A percentile compares a stretch with the other conserved stretches of the same genome.
Conservation (phyloP, 2,888 invertebrate genomes). For the Spisula subtruncata region DNA sequence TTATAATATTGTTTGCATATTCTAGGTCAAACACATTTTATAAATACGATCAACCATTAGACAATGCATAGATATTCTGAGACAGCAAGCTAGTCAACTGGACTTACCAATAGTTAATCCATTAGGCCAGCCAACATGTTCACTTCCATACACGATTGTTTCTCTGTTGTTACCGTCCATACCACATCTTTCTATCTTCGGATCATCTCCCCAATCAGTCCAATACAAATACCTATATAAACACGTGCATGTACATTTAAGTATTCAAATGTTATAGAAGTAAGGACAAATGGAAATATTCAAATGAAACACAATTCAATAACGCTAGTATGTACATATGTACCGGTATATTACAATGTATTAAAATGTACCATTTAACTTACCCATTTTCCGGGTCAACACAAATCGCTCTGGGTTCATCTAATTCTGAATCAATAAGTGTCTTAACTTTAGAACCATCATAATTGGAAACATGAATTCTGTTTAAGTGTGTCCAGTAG, state of each 20-base stretch:
- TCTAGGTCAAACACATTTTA: background rate
- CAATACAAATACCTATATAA: slow-evolving; percentile 96
- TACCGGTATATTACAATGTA: background rate
- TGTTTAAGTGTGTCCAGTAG: slow-evolving; percentile 94
- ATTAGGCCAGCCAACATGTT: slow-evolving; percentile 95
- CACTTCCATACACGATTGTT: slow-evolving; percentile 92
- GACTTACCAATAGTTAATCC: slow-evolving; percentile 92
- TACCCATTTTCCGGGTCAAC: slow-evolving; percentile 85
- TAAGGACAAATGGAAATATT: background rate
- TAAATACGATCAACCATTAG: background rate
- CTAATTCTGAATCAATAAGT: slow-evolving; percentile 92
- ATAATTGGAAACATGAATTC: slow-evolving; percentile 95
- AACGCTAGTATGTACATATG: background rate
- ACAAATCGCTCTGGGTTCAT: slow-evolving; percentile 92
- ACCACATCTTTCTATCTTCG: slow-evolving; percentile 97
- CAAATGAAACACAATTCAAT: background rate
- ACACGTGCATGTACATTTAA: background rate
- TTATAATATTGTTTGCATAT: background rate
- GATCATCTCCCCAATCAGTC: slow-evolving; percentile 98
- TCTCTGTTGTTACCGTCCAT: slow-evolving; percentile 97
- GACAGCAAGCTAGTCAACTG: background rate
- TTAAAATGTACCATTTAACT: slow-evolving; percentile 45
- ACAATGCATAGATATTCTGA: background rate
- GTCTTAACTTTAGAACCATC: slow-evolving; percentile 97
- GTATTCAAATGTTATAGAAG: too few relatives aligned